Base-by-base conservation (phyloP, 2,797 vertebrate genomes). In the Lophotriccus pileatus region DNA sequence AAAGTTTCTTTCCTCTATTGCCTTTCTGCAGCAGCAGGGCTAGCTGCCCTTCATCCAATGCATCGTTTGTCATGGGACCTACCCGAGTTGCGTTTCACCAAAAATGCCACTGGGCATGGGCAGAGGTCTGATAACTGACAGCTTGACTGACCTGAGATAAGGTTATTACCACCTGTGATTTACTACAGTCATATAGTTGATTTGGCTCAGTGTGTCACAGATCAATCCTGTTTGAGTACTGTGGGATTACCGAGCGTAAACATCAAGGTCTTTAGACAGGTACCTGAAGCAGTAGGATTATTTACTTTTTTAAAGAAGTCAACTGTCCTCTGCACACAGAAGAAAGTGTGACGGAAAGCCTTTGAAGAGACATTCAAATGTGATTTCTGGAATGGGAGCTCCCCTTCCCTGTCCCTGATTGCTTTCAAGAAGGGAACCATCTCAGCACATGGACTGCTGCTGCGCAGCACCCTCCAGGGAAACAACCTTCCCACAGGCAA, bases 11-110 rank as follows among this genome's bases (percentile, higher is more conserved):
- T 34, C 32, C 14, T 49, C 25, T 32, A 59, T 23, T 10, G 12
- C 34, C n/a, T 86, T 74, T 85, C 87, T 69, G 24, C 18, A 84
- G 69, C 36, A 91, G 41, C 39, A 46, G 25, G 32, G 27, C 49
- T 3, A 32, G 22, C 39, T 56, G 67, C 14, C 15, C 27, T 58
- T 17, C 27, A 43, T 46, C 58, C 46, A 60, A 4, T 14, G 10
- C 9, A 37, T 6, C 5, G 0, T 32, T 68, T 80, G 20, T 43
- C 20, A 28, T 0, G 36, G 62, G 39, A 69, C 39, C 43, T n/a
- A 19, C 11, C 27, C 0, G 0, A 84, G 59, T 1, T 41, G n/a
- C 43, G 52, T 30, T 55, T 81, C 63, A 58, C 28, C 24, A 46
- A 52, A 47, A 66, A 58, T 5, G 0, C 23, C 44, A 24, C 21